Base-by-base conservation (phyloP, 2,888 invertebrate genomes). In the Rhingia campestris region DNA sequence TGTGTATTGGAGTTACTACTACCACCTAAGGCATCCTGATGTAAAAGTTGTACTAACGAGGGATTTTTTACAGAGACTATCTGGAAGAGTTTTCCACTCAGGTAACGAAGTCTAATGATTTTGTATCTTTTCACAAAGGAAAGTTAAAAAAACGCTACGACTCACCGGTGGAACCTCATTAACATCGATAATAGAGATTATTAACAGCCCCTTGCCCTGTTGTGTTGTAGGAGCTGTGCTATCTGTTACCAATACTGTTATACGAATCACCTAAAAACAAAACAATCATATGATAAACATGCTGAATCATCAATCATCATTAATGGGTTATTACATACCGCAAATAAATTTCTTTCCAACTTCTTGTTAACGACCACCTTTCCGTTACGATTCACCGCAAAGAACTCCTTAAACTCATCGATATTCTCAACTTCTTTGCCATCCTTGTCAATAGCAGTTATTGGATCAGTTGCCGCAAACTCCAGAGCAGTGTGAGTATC, bases 381-480 rank as follows among this genome's bases (percentile, higher is more conserved):
- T 4, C 94, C 94, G 86, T 92, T 93, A 82, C 92, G 92, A 80
- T 93, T 92, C 86, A 96, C 93, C 3, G 92, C 92, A 88, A 96
- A 96, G 88, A 94, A 94, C 63, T 94, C 93, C 92, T 95, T 93
- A 64, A 91, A 93, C 81, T 90, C 89, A 51, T 93, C 92, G 67
- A 88, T 91, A 35, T 90, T 90, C 0, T 89, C 87, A 51, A 95
- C 95, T 91, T 95, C 95, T 86, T 95, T 95, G 7, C 97, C 96
- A 89, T 97, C 95, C 87, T 95, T 96, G 88, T 97, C 97, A 3
- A 96, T 94, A 0, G 97, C 97, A 0, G 94, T 94, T 30, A 97
- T 95, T 0, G 94, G 93, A 87, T 94, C 95, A 3, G 95, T 94
- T 0, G 93, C 93, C 0, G 94, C 93, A 87, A 93, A 89, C 35